These are phyloP conservation scores for Aspidiotus rigidus DNA, from an alignment of 2,888 invertebrate genomes.

Conservation along the genomic window DNA sequence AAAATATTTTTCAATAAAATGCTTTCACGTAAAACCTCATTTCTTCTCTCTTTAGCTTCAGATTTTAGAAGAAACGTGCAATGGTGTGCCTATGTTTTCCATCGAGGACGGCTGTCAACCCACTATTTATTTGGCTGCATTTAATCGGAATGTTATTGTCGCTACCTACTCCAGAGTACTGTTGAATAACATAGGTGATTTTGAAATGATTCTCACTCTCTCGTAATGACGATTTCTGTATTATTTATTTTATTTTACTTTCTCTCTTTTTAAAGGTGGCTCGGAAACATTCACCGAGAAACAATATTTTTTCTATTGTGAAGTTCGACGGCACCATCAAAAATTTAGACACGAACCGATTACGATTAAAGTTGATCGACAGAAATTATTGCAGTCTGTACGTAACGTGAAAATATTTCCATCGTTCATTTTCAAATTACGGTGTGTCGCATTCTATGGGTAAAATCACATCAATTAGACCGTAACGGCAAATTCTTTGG, in stretches of 20 bases:
- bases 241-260: neutral
- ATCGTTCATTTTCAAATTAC: too few species aligned
- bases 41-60: conserved; percentile 52
- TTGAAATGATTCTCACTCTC: neutral
- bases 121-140: conserved; percentile 68
- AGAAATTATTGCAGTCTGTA: conserved; percentile 69
- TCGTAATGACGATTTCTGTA: neutral
- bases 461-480: too few species aligned
- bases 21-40: neutral
- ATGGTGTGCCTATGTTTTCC: conserved; percentile 55
- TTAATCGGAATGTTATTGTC: conserved; percentile 80
- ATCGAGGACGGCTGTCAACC: conserved; percentile 89
- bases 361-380: conserved; percentile 68
- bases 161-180: conserved; percentile 87
- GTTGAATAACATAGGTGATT: conserved; percentile 73
- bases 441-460: too few species aligned
- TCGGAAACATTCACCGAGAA: conserved; percentile 86
- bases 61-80: conserved; percentile 52
- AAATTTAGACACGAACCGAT: conserved; percentile 80
- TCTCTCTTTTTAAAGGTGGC: conserved; percentile 51
- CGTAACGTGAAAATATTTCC: conserved; percentile 40
- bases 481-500: too few species aligned
- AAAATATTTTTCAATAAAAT: neutral
- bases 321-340: conserved; percentile 74
- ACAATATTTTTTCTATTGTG: conserved; percentile 69